These are phyloP conservation scores for Gymnopithys bicolor DNA, from an alignment of 2,797 vertebrate genomes.

Conservation along the genomic window DNA sequence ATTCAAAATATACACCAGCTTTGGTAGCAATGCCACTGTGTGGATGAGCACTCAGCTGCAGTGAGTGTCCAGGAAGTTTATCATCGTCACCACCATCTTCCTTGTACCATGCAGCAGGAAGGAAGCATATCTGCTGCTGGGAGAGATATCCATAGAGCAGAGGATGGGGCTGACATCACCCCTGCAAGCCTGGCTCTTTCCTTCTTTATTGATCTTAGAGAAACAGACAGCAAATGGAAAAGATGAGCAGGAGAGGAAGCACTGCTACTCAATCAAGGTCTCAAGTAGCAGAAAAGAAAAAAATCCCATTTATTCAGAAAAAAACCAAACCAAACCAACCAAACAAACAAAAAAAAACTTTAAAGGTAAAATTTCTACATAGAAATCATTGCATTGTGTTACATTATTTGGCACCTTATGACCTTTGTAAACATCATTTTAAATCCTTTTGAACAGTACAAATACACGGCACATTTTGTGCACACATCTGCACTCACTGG, in stretches of 20 bases:
- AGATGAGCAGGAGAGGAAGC: not conserved
- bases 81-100: not conserved
- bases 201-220: not conserved
- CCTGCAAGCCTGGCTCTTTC: not conserved
- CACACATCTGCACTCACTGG: rapidly evolving
- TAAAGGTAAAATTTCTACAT: not conserved
- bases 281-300: not conserved
- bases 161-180: not conserved
- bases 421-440: not conserved
- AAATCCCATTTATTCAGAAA: not conserved
- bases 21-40: not conserved
- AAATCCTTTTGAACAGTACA: not conserved
- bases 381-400: not conserved
- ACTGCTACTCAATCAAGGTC: not conserved
- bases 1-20: not conserved
- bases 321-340: too few species aligned
- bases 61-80: not conserved
- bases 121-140: not conserved
- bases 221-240: not conserved
- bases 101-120: too few species aligned
- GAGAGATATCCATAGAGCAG: not conserved
- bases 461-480: rapidly evolving
- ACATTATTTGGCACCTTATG: not conserved
- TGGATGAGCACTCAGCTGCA: not conserved
- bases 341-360: too few species aligned